Base-by-base conservation (phyloP, 2,113 vertebrate genomes). In the Lamprologus sp. region DNA sequence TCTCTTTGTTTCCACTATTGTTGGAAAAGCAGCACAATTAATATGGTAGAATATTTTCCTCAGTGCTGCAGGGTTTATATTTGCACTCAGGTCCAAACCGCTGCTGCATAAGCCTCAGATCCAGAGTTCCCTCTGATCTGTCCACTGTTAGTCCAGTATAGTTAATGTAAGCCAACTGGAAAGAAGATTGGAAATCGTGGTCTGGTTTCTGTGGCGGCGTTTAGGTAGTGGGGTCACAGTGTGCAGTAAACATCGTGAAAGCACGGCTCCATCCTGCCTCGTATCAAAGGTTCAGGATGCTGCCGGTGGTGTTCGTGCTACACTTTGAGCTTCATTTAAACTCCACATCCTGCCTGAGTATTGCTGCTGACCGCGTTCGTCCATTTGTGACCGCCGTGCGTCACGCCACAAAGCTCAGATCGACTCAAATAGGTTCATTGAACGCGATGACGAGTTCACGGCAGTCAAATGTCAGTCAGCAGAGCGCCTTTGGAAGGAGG, bases 1-100 rank as follows among this genome's bases (percentile, higher is more conserved):
- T 81, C 4, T 33, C 31, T 45, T 81, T 81, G 53, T 86, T 92
- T 81, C 80, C 75, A 60, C 7, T 60, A 5, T 79, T 81, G 56
- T 45, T 83, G 17, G 45, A 77, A 77, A 77, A 19, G 26, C 45
- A 49, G 23, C 26, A n/a, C 2, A 11, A 31, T 4, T 49, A 49
- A 77, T 31, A n/a, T 4, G 6, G 73, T 1, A 31, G 42, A 77
- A 49, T 8, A 31, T 77, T 47, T 77, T 49, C 37, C 65, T 26
- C 13, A 17, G 40, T 26, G 21, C 8, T 2, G 14, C 0, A 7
- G 40, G 3, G 42, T 19, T 47, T 75, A 47, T 49, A 5, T 31
- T 47, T 31, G 42, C 70, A 47, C 26, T 28, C 15, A 19, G 23
- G 42, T 75, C 70, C 70, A 75, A 49, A 19, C 26, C 4, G 0